A percentile compares a stretch with the other conserved stretches of the same genome.
Evolutionary conservation across 2,797 vertebrate species (phyloP).

Genomic region (Tangara arthus): DNA sequence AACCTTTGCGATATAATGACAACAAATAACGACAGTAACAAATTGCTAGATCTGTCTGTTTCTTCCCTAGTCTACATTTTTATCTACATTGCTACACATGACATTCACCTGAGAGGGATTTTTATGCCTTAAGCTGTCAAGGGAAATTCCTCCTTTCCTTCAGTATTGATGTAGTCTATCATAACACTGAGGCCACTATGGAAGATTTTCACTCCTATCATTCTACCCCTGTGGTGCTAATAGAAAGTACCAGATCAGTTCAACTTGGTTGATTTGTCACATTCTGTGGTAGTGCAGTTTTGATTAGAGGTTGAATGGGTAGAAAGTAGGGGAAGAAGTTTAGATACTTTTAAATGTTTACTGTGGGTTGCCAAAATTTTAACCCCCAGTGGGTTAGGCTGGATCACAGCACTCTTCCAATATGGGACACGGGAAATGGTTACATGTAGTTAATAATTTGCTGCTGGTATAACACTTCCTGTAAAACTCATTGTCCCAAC

Average conservation of each 20-base stretch:
- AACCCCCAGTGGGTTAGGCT: not conserved
- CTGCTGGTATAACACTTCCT: not conserved
- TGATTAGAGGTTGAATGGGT: not conserved
- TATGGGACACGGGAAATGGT: accelerated
- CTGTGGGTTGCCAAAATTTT: not conserved
- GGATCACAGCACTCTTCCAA: not conserved
- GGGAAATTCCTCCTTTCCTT: not conserved
- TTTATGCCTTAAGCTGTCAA: not conserved
- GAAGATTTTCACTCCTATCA: not conserved
- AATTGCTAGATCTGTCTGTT: not conserved
- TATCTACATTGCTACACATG: not conserved
- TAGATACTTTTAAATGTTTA: not conserved
- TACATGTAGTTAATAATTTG: not conserved
- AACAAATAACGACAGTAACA: not conserved
- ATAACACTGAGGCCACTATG: not conserved
- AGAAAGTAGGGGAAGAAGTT: not conserved
- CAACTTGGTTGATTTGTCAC: not conserved
- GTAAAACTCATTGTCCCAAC: not conserved
- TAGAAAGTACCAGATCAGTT: not conserved
- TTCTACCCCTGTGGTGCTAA: not conserved
- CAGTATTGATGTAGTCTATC: not conserved
- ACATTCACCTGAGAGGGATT: not conserved
- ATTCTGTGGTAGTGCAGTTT: not conserved
- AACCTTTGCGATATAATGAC: too few relatives aligned
- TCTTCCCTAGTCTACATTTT: not conserved